Conservation (phyloP, 2,888 invertebrate genomes). For the Pecten maximus region DNA sequence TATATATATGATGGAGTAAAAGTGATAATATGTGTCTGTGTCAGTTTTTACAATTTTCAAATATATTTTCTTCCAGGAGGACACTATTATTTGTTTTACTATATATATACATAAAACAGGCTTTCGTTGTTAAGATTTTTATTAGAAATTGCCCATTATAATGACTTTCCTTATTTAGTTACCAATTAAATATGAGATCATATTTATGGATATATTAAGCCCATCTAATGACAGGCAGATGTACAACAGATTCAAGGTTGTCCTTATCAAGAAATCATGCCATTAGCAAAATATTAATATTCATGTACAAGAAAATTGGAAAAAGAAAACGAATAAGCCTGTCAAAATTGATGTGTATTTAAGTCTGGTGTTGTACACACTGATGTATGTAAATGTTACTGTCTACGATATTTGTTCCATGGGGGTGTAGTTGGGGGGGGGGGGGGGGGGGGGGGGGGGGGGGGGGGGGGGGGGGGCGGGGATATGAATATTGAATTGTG, state of each 20-base stretch:
- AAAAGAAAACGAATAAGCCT: background rate
- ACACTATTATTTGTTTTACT: too few relatives aligned
- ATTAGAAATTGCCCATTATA: background rate
- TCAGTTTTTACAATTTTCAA: too few relatives aligned
- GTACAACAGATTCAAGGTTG: background rate
- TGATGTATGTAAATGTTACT: too few relatives aligned
- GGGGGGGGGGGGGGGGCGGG: too few relatives aligned
- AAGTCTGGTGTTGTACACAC: background rate
- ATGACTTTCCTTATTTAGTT: conserved; percentile 2
- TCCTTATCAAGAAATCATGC: background rate
- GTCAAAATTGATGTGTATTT: background rate
- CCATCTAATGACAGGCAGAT: background rate
- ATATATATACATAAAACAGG: background rate
- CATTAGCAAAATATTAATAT: conserved; percentile 22
- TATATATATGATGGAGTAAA: too few relatives aligned
- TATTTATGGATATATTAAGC: background rate
- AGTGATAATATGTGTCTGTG: too few relatives aligned
- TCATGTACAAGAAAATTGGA: conserved; percentile 30
- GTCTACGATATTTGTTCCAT: background rate
- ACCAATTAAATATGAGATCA: background rate
- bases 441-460: too few relatives aligned
- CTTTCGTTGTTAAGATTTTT: background rate
- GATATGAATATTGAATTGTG: background rate
- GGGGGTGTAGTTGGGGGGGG: background rate
- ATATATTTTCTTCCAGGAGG: too few relatives aligned